These are phyloP conservation scores for Phainopepla nitens DNA, from an alignment of 2,113 vertebrate species.

Conservation along the genomic window DNA sequence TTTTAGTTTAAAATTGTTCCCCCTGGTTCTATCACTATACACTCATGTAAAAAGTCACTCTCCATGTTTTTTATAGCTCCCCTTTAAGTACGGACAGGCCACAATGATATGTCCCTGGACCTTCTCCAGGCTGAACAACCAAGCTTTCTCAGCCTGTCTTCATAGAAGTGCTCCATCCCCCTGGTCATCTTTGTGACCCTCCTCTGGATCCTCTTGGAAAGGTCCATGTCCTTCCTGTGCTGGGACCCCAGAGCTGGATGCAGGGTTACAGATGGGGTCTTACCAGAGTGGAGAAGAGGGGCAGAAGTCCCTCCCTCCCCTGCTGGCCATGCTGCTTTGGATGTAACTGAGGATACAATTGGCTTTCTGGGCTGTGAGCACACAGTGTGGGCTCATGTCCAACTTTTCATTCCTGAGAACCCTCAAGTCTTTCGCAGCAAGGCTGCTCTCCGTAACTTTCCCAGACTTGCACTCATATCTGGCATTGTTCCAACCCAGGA, in stretches of 20 bases:
- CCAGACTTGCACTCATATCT: background rate
- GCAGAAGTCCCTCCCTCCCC: background rate
- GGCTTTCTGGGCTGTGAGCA: background rate
- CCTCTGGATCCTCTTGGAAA: background rate
- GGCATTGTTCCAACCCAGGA: background rate
- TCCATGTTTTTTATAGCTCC: fast-evolving
- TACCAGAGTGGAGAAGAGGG: background rate
- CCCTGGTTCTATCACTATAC: background rate
- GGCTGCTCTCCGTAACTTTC: background rate
- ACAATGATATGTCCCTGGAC: background rate
- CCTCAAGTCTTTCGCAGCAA: background rate
- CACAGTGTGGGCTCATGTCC: background rate
- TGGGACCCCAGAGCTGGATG: background rate
- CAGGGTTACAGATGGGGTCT: background rate
- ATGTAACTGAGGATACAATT: fast-evolving
- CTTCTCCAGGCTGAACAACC: background rate
- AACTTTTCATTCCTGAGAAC: background rate
- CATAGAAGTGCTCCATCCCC: background rate
- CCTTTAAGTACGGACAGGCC: background rate
- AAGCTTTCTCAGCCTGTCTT: background rate
- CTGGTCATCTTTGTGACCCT: background rate
- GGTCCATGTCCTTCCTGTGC: background rate
- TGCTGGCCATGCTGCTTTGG: fast-evolving
- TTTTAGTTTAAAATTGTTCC: background rate
- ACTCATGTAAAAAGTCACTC: background rate